Base-by-base conservation (phyloP, 2,113 vertebrate genomes). In the Neolamprologus tretocephalus region DNA sequence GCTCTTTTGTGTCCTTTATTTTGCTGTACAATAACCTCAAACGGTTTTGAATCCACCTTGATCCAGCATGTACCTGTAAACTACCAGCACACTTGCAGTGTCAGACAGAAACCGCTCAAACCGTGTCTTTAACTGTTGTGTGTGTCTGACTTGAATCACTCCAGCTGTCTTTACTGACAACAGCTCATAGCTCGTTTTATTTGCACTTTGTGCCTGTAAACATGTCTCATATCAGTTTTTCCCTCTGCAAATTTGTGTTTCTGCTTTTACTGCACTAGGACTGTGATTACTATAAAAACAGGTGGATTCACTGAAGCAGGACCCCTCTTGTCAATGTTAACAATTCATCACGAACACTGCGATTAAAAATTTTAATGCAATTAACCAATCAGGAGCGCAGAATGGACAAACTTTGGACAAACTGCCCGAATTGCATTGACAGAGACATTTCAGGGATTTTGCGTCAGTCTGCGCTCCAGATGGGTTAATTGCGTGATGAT, bases 401-500 rank as follows among this genome's bases (percentile, higher is more conserved):
- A 63, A 19, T 35, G 9, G 9, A 61, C 57, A 23, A 55, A 55
- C 53, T 7, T 13, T 55, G 11, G 53, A 55, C 21, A 63, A 63
- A 35, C 58, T 35, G 28, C 58, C 31, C 4, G 0, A 35, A 63
- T 19, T 63, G 31, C 9, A 7, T 63, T 63, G 58, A 35, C 58
- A 63, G 28, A 63, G 28, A 63, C 58, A 63, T 19, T 63, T 35
- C 9, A 61, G 57, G 57, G 28, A 58, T 61, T 61, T 61, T 61
- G 57, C 0, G 2, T 61, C 57, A 61, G 1, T 61, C 5, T 61
- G 26, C 5, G 14, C 57, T 61, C 57, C 26, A 6, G 3, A 17
- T 61, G 14, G 1, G 0, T 31, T 61, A 61, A 31, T 17, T 61
- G 8, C 1, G 1, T 17, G 26, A 61, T 58, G 14, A 61, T 17